Base-by-base conservation (phyloP, 2,888 invertebrate genomes). In the Chydorus sphaericus region DNA sequence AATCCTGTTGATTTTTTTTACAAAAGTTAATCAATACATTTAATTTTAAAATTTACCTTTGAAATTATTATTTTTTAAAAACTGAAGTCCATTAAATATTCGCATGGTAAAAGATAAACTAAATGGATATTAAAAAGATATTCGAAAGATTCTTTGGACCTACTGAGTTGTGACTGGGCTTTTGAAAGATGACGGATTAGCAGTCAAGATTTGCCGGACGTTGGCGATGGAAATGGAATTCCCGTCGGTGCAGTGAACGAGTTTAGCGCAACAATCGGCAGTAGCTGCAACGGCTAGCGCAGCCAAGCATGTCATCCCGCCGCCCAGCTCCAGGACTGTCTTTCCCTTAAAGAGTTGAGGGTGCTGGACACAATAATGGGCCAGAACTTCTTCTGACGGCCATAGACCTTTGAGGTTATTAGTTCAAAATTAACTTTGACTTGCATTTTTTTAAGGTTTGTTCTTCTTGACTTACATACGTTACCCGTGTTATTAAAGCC, bases 401-500 rank as follows among this genome's bases (percentile, higher is more conserved):
- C 85, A 85, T 5, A 85, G 79, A 68, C 62, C 62, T 70, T 61
- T 44, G 64, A 62, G 48, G 26, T 31, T 16, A 50, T 29, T 50
- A 28, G 16, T 8, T 3, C 14, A 4, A 29, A 23, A 36, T 1
- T n/a, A 56, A 36, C 16, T 48, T 31, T 28, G 30, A 16, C 23
- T 11, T n/a, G 7, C 7, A 36, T 38, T 4, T 11, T 20, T 16
- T 14, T 14, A 28, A n/a, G 14, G 18, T 1, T 37, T 38, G 8
- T 38, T 3, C 11, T 44, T 44, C 26, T 26, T 26, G 44, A 62
- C 64, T 62, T 62, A 64, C 83, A 83, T 7, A 85, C 77, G 68
- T 85, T 85, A 48, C 85, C 85, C 1, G 85, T 85, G 64, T 85
- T 85, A 65, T 85, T 85, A 70, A 83, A 85, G n/a, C 85, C 85